A percentile compares a stretch with the other conserved stretches of the same genome.
Evolutionary conservation across 2,888 invertebrate species (phyloP).

Genomic region (Carabus problematicus): DNA sequence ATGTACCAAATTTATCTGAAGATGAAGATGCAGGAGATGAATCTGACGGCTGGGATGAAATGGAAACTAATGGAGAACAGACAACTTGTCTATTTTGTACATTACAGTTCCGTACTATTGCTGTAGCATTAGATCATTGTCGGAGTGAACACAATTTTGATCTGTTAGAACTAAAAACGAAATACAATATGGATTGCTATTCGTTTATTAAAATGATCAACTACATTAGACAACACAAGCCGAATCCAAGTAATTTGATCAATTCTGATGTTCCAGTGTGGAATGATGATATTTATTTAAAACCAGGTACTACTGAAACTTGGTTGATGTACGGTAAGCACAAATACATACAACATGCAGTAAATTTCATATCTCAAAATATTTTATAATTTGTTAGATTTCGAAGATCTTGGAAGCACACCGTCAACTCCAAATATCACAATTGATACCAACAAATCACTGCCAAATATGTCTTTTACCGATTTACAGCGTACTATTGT

Average conservation of each 20-base stretch:
- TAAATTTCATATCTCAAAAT: no score
- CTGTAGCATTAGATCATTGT: constrained; percentile 73
- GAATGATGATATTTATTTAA: constrained; percentile 80
- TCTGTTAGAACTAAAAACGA: constrained; percentile 69
- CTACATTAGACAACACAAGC: constrained; percentile 73
- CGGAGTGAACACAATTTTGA: constrained; percentile 70
- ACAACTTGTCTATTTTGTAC: constrained; percentile 78
- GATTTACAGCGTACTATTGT: constrained; percentile 58
- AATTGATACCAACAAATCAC: constrained; percentile 58
- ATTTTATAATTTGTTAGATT: constrained; percentile 54
- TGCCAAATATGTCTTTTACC: constrained; percentile 56
- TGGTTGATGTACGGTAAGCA: constrained; percentile 82
- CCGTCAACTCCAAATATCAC: constrained; percentile 60
- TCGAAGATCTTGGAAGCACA: constrained; percentile 61
- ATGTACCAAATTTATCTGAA: constrained; percentile 37
- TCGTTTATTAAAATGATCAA: constrained; percentile 83
- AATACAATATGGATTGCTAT: constrained; percentile 81
- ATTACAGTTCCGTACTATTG: constrained; percentile 66
- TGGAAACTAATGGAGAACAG: constrained; percentile 60
- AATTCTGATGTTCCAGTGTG: constrained; percentile 66
- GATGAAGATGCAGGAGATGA: constrained; percentile 51
- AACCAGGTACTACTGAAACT: constrained; percentile 78
- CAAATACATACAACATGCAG: constrained; percentile 26
- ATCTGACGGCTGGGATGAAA: constrained; percentile 65
- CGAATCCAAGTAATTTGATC: constrained; percentile 65